Conservation (phyloP, 2,113 vertebrate genomes). For the Oceanodroma tethys region DNA sequence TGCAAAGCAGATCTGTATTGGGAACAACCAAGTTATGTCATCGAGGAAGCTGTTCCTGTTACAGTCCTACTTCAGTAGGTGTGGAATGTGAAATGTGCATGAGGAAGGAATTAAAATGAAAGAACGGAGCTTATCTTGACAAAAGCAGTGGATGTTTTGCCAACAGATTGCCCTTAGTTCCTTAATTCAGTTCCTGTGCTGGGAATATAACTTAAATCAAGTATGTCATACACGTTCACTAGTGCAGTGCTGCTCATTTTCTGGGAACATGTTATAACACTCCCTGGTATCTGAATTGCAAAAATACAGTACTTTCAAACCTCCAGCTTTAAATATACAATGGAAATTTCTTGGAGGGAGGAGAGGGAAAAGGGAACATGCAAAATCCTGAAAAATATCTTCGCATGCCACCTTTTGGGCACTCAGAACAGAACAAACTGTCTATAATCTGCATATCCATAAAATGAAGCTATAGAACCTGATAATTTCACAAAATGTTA, state of each 20-base stretch:
- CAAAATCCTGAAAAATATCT: background rate
- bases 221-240: background rate
- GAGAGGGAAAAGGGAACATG: background rate
- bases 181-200: background rate
- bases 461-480: background rate
- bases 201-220: background rate
- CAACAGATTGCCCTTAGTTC: background rate
- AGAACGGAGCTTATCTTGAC: background rate
- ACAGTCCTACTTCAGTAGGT: background rate
- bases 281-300: background rate
- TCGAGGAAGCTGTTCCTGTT: background rate
- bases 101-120: background rate
- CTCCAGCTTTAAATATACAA: background rate
- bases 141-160: background rate
- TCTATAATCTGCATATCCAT: background rate
- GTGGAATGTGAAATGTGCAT: background rate
- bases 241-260: background rate
- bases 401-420: background rate
- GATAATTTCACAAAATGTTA: background rate
- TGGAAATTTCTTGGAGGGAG: background rate
- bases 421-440: no score
- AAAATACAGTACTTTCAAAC: background rate
- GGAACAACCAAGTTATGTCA: background rate
- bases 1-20: background rate
- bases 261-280: background rate